Percentiles rank a stretch among this genome's conserved stretches.
These are phyloP conservation scores for Ariolimax columbianus DNA, from an alignment of 2,888 invertebrate species.

Conservation along the genomic window DNA sequence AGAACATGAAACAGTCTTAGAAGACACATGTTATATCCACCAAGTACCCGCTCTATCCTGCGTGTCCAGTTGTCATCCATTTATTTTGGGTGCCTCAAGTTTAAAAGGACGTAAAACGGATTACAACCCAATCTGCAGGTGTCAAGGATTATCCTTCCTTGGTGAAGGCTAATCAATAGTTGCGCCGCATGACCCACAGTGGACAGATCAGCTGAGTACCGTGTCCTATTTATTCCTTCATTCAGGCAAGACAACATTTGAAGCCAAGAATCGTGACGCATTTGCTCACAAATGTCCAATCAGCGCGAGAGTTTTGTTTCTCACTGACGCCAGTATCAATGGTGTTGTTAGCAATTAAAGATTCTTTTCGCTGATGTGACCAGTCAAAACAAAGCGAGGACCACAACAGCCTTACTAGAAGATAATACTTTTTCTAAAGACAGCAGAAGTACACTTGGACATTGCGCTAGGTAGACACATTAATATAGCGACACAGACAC, in stretches of 20 bases:
- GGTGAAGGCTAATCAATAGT: neutral
- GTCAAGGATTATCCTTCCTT: neutral
- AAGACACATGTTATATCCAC: neutral
- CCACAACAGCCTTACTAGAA: neutral
- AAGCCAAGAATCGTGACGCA: neutral
- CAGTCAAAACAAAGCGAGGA: neutral
- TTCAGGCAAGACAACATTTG: neutral
- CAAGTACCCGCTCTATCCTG: neutral
- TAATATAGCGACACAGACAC: neutral
- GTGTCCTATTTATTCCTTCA: too few relatives aligned
- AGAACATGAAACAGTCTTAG: neutral
- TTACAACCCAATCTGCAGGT: slow-evolving; percentile 5
- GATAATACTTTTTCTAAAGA: neutral
- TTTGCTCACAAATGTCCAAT: neutral
- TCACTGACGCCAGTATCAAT: neutral
- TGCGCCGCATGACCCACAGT: neutral
- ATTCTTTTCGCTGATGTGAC: neutral
- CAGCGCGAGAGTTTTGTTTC: neutral
- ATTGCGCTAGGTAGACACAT: neutral
- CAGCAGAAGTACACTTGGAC: neutral
- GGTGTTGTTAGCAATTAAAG: neutral
- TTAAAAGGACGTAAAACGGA: neutral
- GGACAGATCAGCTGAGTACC: neutral
- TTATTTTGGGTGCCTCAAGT: neutral
- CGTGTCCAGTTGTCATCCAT: neutral